Evolutionary conservation across 2,797 vertebrate species (phyloP).

Genomic region (Lithobates pipiens): DNA sequence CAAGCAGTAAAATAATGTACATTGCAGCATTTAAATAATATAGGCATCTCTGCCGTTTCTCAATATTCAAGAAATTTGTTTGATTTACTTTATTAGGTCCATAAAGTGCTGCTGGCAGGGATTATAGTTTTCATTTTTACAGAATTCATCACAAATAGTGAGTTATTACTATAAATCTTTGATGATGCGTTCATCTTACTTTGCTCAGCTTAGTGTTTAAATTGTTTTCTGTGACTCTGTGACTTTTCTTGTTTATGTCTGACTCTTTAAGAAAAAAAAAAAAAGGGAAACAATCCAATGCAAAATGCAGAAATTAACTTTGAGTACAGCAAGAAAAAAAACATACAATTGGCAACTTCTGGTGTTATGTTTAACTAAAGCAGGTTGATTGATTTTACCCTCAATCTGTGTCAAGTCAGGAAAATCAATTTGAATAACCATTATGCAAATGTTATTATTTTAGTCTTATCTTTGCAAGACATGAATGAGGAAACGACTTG

Average conservation of each 20-base stretch:
- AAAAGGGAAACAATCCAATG: background rate
- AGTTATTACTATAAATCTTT: background rate
- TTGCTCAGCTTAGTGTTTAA: too few species aligned
- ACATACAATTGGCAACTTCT: background rate
- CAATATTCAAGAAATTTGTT: too few species aligned
- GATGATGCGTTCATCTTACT: too few species aligned
- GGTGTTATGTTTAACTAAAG: background rate
- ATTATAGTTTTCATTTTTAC: background rate
- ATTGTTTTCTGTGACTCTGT: background rate
- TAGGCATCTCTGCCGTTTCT: too few species aligned
- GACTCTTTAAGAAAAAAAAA: too few species aligned
- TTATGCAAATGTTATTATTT: background rate
- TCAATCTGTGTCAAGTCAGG: background rate
- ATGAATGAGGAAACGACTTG: background rate
- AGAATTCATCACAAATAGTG: background rate
- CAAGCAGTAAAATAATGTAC: too few species aligned
- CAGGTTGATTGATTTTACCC: conserved; percentile 15
- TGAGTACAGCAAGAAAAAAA: background rate
- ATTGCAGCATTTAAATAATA: too few species aligned
- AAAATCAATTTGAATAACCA: background rate
- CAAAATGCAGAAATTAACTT: background rate
- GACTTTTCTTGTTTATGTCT: background rate
- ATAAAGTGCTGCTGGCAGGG: background rate
- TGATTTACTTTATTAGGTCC: too few species aligned
- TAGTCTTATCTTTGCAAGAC: conserved; percentile 8